Percentiles rank a stretch among this genome's conserved stretches.
Evolutionary conservation across 2,888 invertebrate species (phyloP).

Genomic region (Micropterix aruncella): DNA sequence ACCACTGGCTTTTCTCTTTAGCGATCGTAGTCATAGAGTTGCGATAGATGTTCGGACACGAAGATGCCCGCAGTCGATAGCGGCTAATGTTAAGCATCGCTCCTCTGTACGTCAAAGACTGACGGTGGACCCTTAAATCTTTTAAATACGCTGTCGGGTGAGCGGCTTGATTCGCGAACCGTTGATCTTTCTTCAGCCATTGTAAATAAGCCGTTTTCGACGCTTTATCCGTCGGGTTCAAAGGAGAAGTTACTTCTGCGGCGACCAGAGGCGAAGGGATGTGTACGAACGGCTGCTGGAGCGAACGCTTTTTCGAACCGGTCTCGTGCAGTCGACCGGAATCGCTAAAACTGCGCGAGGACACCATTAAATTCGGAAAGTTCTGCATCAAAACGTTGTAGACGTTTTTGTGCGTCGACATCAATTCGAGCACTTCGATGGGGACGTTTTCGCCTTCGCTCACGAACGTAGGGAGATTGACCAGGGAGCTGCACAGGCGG

Average conservation of each 20-base stretch:
- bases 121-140: conserved; percentile 59
- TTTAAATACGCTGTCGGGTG: conserved; percentile 55
- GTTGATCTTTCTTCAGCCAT: conserved; percentile 39
- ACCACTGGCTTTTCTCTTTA: conserved; percentile 64
- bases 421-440: conserved; percentile 57
- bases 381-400: conserved; percentile 60
- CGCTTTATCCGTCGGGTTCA: conserved; percentile 7
- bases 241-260: conserved; percentile 7
- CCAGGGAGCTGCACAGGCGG: conserved; percentile 62
- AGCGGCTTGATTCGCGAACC: conserved; percentile 17
- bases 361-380: conserved; percentile 57
- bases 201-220: conserved; percentile 33
- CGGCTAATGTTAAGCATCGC: conserved; percentile 76
- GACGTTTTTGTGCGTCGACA: conserved; percentile 53
- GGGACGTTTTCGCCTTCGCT: conserved; percentile 65
- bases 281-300: conserved; percentile 22
- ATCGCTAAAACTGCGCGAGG: conserved; percentile 63
- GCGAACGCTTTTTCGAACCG: conserved; percentile 18
- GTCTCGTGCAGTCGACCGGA: conserved; percentile 28
- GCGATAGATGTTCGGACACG: conserved; percentile 81
- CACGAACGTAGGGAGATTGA: conserved; percentile 74
- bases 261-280: conserved; percentile 8
- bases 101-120: conserved; percentile 70
- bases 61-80: conserved; percentile 68
- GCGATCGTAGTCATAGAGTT: conserved; percentile 77